Percentiles rank a stretch among this genome's conserved stretches.
Conservation (phyloP, 2,888 invertebrate genomes). For the Sphaerophoria taeniata region DNA sequence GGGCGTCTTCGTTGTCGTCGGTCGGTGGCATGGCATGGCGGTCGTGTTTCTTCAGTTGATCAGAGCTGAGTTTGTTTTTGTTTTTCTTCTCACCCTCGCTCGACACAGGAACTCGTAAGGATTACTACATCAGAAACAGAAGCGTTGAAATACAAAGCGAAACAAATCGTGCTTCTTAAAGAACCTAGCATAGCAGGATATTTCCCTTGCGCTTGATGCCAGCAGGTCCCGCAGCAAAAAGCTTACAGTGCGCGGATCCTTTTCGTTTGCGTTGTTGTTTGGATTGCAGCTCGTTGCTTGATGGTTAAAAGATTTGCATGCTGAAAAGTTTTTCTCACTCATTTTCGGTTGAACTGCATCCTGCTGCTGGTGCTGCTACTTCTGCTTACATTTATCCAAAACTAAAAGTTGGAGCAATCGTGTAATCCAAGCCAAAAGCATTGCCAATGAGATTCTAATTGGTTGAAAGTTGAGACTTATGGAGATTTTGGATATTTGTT, state of each 20-base stretch:
- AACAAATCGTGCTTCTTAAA: constrained; percentile 18
- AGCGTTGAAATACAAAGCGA: constrained; percentile 32
- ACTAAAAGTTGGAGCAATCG: constrained; percentile 25
- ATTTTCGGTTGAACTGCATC: background rate
- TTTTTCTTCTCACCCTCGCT: background rate
- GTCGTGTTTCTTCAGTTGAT: constrained; percentile 54
- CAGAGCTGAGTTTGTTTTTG: constrained; percentile 40
- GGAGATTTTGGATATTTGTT: constrained; percentile 50
- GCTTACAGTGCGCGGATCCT: constrained; percentile 42
- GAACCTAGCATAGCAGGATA: background rate
- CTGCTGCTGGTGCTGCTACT: too few species aligned
- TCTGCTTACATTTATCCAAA: background rate
- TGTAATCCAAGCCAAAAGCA: constrained; percentile 67
- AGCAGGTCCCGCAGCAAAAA: constrained; percentile 7
- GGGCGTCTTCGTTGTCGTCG: background rate
- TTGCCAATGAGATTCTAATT: constrained; percentile 73
- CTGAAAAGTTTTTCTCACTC: constrained; percentile 47
- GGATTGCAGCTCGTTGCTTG: constrained; percentile 19
- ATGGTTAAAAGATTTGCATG: constrained; percentile 60
- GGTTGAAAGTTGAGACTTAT: constrained; percentile 61
- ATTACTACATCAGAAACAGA: constrained; percentile 55
- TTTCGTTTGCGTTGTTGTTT: constrained; percentile 28
- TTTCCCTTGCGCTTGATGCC: background rate
- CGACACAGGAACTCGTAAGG: constrained; percentile 27
- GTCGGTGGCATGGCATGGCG: constrained; percentile 12